Conservation (phyloP, 2,113 vertebrate genomes). For the Canis aureus region DNA sequence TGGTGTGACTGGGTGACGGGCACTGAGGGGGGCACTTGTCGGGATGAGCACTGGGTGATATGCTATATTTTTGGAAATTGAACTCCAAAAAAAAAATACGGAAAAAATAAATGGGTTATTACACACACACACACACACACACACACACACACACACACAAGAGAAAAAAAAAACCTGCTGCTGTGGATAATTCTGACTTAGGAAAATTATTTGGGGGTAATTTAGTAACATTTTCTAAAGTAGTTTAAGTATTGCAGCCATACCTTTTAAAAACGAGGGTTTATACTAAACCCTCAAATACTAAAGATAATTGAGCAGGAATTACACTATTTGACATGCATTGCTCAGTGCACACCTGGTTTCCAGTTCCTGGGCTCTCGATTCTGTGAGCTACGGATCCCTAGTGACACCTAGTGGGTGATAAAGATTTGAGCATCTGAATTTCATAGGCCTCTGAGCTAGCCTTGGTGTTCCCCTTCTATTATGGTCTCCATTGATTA, state of each 20-base stretch:
- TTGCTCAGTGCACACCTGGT: not conserved
- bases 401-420: conserved; percentile 82
- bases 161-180: not conserved
- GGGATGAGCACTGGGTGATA: no score
- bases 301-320: not conserved
- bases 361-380: not conserved
- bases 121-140: no score
- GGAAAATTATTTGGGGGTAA: not conserved
- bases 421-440: conserved; percentile 14
- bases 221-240: conserved; percentile 51
- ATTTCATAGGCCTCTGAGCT: not conserved
- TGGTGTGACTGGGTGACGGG: no score
- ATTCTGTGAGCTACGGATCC: conserved; percentile 1
- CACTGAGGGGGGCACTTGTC: no score
- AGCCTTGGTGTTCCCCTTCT: conserved; percentile 10
- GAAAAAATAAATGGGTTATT: no score
- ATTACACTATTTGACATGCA: not conserved
- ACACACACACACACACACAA: no score
- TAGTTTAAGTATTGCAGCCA: not conserved
- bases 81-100: no score
- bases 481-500: not conserved
- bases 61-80: no score
- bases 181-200: conserved; percentile 32
- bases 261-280: not conserved
- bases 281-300: not conserved